Evolutionary conservation across 2,113 vertebrate genomes (phyloP).

Genomic region (Madoqua kirkii): DNA sequence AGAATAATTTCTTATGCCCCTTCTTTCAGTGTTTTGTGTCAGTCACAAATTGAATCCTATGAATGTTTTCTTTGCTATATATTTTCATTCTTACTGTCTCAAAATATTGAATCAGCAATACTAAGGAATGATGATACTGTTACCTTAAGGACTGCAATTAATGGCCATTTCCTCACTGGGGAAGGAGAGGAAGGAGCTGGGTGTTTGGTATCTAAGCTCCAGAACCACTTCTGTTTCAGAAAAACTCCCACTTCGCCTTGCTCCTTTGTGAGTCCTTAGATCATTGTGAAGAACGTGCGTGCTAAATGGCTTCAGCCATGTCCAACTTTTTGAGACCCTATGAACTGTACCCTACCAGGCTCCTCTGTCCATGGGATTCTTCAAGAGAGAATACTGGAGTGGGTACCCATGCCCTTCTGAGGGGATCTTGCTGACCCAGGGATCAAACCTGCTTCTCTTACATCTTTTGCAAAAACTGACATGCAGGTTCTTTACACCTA

Average conservation of each 20-base stretch:
- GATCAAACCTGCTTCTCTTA: background rate
- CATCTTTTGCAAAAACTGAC: background rate
- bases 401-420: background rate
- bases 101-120: background rate
- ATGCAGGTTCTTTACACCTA: background rate
- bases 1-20: background rate
- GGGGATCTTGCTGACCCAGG: background rate
- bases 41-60: background rate
- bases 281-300: background rate
- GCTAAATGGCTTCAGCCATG: background rate
- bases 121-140: background rate
- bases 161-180: background rate
- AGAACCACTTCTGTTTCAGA: background rate
- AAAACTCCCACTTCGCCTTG: background rate
- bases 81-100: background rate
- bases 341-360: background rate
- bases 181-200: too few species aligned
- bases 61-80: background rate
- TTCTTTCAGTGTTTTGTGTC: background rate
- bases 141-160: background rate
- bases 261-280: background rate
- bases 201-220: background rate
- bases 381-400: background rate
- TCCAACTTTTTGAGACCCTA: background rate
- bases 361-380: background rate